Evolutionary conservation across 2,888 invertebrate species (phyloP).

Genomic region (Tortrix viridana): DNA sequence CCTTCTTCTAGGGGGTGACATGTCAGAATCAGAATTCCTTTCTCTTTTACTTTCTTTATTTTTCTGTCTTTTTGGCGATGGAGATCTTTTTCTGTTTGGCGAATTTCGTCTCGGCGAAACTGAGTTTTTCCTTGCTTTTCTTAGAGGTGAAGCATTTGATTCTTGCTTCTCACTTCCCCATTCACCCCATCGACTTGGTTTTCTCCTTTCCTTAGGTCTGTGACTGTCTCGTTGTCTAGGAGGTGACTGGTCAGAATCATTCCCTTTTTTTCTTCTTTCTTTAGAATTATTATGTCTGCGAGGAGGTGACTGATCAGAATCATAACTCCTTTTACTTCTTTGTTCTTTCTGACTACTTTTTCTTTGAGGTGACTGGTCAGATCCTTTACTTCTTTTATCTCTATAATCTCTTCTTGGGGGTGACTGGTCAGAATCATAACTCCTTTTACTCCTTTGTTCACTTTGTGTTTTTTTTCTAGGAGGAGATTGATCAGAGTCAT

Average conservation of each 20-base stretch:
- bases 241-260: conserved; percentile 33
- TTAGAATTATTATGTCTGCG: conserved; percentile 47
- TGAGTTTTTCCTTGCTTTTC: conserved; percentile 46
- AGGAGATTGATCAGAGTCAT: conserved; percentile 50
- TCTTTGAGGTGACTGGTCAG: conserved; percentile 45
- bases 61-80: conserved; percentile 8
- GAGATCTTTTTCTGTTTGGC: conserved; percentile 6
- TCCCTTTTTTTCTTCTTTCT: conserved; percentile 46
- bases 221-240: conserved; percentile 37
- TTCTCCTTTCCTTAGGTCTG: conserved; percentile 40
- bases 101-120: conserved; percentile 14
- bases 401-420: conserved; percentile 40
- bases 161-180: conserved; percentile 41
- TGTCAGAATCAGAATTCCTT: conserved; percentile 52
- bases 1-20: conserved; percentile 59
- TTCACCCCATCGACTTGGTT: conserved; percentile 61
- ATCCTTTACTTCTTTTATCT: conserved; percentile 42
- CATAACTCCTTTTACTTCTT: conserved; percentile 12
- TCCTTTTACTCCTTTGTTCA: conserved; percentile 3
- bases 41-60: conserved; percentile 11
- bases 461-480: conserved; percentile 28
- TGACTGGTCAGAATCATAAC: conserved; percentile 12
- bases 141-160: conserved; percentile 53
- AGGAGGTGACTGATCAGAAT: conserved; percentile 48
- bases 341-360: conserved; percentile 18